These are phyloP conservation scores for Panagrolaimus sp. DNA, from an alignment of 1,140 invertebrate species.

Conservation along the genomic window DNA sequence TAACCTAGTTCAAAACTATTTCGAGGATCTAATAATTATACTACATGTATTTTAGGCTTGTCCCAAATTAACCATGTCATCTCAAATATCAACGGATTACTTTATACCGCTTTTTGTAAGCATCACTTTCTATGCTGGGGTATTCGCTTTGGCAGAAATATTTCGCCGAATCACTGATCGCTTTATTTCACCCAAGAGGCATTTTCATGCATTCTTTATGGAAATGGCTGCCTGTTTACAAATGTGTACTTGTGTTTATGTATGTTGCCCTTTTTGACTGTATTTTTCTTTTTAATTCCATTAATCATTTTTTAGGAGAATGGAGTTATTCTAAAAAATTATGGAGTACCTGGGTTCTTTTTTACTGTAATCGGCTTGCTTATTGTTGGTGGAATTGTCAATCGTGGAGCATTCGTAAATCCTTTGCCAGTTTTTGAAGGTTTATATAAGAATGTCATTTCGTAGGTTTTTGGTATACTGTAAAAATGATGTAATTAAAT, in stretches of 20 bases:
- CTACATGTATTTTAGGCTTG: too few relatives aligned
- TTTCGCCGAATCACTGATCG: too few relatives aligned
- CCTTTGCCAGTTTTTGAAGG: not conserved
- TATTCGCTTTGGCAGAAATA: too few relatives aligned
- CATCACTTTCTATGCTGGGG: too few relatives aligned
- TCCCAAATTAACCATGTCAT: too few relatives aligned
- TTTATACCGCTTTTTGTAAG: too few relatives aligned
- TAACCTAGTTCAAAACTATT: too few relatives aligned
- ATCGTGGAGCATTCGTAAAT: not conserved
- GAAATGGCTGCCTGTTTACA: not conserved
- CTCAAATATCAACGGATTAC: too few relatives aligned
- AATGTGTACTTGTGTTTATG: conserved; percentile 11
- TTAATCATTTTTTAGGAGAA: not conserved
- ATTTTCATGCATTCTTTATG: not conserved
- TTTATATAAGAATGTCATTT: not conserved
- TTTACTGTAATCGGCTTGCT: not conserved
- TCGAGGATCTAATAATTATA: too few relatives aligned
- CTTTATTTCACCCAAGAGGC: too few relatives aligned
- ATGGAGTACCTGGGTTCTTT: not conserved
- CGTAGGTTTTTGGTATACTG: not conserved
- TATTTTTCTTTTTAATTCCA: too few relatives aligned
- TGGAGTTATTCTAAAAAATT: conserved; percentile 8
- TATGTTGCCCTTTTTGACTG: too few relatives aligned
- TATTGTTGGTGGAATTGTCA: not conserved
- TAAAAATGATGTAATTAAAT: not conserved